Conservation (phyloP, 2,888 invertebrate species). For the Choristoneura rosaceana region DNA sequence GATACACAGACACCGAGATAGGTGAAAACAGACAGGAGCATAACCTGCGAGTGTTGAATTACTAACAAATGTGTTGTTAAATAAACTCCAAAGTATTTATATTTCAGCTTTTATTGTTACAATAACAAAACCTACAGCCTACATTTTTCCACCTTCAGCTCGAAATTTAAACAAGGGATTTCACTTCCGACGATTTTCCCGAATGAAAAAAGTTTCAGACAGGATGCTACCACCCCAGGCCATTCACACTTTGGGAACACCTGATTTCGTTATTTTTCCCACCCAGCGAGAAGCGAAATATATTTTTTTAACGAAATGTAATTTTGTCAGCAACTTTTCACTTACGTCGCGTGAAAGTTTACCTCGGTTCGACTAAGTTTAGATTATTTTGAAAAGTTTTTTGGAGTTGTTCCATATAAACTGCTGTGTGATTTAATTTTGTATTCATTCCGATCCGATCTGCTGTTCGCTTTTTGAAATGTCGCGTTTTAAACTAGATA, state of each 20-base stretch:
- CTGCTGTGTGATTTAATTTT: constrained; percentile 51
- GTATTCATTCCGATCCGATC: constrained; percentile 37
- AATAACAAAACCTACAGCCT: not conserved
- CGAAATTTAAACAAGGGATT: constrained; percentile 62
- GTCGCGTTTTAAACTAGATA: not conserved
- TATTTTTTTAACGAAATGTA: constrained; percentile 58
- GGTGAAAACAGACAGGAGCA: too few species aligned
- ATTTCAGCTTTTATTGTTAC: not conserved
- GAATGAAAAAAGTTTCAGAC: constrained; percentile 70
- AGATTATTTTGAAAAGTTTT: constrained; percentile 62
- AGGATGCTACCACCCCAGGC: constrained; percentile 41
- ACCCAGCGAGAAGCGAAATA: constrained; percentile 59
- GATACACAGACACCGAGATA: too few species aligned
- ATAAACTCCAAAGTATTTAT: too few species aligned
- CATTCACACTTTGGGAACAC: constrained; percentile 50
- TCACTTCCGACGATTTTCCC: constrained; percentile 55
- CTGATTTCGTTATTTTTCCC: constrained; percentile 73
- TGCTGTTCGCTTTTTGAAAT: constrained; percentile 24
- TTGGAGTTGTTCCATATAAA: constrained; percentile 73
- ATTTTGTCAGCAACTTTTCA: constrained; percentile 77
- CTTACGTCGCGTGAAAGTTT: constrained; percentile 67
- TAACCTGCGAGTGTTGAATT: too few species aligned
- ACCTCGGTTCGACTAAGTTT: constrained; percentile 56
- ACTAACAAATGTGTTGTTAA: too few species aligned
- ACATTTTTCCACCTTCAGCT: constrained; percentile 9